A percentile compares a stretch with the other conserved stretches of the same genome.
Conservation (phyloP, 2,113 vertebrate species). For the Osmerus mordax region DNA sequence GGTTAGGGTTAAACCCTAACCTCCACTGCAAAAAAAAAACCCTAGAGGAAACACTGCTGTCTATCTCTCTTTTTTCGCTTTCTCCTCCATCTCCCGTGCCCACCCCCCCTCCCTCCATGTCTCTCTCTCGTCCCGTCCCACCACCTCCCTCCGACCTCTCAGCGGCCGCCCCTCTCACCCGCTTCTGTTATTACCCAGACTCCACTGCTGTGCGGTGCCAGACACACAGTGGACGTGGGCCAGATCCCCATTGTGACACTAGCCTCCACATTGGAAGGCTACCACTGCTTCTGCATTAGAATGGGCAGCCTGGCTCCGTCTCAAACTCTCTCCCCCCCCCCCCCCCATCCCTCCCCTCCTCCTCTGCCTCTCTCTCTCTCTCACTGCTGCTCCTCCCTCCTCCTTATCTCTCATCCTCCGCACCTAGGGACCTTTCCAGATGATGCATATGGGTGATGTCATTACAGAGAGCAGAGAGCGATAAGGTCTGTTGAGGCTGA, state of each 20-base stretch:
- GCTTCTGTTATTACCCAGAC: background rate
- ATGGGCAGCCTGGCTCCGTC: background rate
- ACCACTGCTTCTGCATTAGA: background rate
- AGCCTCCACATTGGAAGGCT: background rate
- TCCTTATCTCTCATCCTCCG: background rate
- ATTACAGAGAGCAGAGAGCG: background rate
- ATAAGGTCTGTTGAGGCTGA: background rate
- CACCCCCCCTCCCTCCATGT: no score
- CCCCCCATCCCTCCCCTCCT: background rate
- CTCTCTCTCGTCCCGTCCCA: background rate
- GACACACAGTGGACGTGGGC: conserved; percentile 2
- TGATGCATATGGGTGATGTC: background rate
- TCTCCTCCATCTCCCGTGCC: no score
- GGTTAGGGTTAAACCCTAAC: no score
- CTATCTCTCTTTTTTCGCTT: background rate
- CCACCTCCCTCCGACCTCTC: background rate
- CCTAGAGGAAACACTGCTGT: background rate
- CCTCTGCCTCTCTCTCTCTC: background rate
- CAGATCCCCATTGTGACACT: background rate
- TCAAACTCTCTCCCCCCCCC: background rate
- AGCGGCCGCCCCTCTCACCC: background rate
- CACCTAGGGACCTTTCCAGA: background rate
- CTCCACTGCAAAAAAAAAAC: no score
- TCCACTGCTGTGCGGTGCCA: background rate
- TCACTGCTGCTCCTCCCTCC: background rate